These are phyloP conservation scores for Takifugu bimaculatus DNA, from an alignment of 2,113 vertebrate genomes.

Conservation along the genomic window DNA sequence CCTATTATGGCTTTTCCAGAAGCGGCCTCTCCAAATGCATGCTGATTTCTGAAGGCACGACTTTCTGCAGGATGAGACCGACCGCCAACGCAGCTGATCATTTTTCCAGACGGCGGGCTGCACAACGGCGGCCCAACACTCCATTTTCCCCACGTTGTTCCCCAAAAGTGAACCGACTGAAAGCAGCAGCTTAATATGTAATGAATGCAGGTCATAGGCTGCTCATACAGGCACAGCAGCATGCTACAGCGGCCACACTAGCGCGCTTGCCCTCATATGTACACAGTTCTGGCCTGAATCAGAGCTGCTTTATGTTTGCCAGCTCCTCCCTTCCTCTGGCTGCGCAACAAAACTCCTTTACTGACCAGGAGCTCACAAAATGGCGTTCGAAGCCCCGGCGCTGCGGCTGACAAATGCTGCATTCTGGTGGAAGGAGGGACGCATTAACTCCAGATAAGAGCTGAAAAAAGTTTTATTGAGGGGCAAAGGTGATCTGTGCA, in stretches of 20 bases:
- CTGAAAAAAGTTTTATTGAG: too few species aligned
- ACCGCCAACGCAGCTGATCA: conserved; percentile 29
- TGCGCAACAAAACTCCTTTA: conserved; percentile 20
- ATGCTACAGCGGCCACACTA: conserved; percentile 7
- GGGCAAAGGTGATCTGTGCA: background rate
- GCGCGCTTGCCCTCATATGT: conserved; percentile 1
- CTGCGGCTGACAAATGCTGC: conserved; percentile 57
- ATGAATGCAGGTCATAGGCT: too few species aligned
- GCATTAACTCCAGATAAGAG: too few species aligned
- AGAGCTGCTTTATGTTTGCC: conserved; percentile 28
- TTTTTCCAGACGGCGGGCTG: conserved; percentile 55
- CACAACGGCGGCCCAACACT: background rate
- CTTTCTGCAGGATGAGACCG: conserved; percentile 19
- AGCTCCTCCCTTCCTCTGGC: conserved; percentile 35
- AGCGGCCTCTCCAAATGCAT: background rate
- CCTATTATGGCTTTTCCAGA: too few species aligned
- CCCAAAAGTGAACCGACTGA: too few species aligned
- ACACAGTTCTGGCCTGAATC: conserved; percentile 24
- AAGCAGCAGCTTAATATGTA: too few species aligned
- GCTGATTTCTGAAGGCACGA: conserved; percentile 6
- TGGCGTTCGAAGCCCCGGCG: conserved; percentile 38
- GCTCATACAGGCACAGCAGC: background rate
- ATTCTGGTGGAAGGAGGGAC: conserved; percentile 59
- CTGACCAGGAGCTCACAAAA: conserved; percentile 52
- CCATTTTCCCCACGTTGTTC: background rate